Evolutionary conservation across 2,797 vertebrate genomes (phyloP).

Genomic region (Xiphophorus birchmanni): DNA sequence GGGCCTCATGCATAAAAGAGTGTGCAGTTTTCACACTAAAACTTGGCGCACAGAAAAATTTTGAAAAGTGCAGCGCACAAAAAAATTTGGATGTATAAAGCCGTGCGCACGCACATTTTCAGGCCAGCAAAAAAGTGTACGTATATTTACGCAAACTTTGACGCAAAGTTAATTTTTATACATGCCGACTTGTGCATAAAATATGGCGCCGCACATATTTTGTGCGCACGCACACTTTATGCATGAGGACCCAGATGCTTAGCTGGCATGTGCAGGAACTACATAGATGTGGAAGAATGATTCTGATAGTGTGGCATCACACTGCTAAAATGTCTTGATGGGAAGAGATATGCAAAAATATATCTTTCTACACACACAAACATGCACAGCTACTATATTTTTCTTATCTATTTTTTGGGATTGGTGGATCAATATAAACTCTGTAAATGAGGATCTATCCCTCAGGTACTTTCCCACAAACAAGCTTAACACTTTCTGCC

Average conservation of each 20-base stretch:
- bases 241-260: neutral
- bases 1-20: too few species aligned
- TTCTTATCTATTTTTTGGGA: slow-evolving; percentile 42
- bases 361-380: neutral
- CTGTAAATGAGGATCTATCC: slow-evolving; percentile 65
- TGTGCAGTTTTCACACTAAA: too few species aligned
- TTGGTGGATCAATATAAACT: slow-evolving; percentile 73
- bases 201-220: too few species aligned
- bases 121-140: too few species aligned
- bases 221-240: too few species aligned
- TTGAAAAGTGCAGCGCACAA: too few species aligned
- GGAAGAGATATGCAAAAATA: neutral
- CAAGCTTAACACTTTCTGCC: slow-evolving; percentile 67
- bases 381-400: slow-evolving; percentile 39
- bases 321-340: neutral
- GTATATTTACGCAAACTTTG: too few species aligned
- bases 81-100: too few species aligned
- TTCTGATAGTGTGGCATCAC: neutral
- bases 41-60: too few species aligned
- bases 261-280: neutral
- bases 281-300: neutral
- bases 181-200: too few species aligned
- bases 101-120: too few species aligned
- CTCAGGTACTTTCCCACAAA: slow-evolving; percentile 77
- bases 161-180: too few species aligned